These are phyloP conservation scores for Apogon hyalosoma DNA, from an alignment of 2,797 vertebrate genomes.

Conservation along the genomic window DNA sequence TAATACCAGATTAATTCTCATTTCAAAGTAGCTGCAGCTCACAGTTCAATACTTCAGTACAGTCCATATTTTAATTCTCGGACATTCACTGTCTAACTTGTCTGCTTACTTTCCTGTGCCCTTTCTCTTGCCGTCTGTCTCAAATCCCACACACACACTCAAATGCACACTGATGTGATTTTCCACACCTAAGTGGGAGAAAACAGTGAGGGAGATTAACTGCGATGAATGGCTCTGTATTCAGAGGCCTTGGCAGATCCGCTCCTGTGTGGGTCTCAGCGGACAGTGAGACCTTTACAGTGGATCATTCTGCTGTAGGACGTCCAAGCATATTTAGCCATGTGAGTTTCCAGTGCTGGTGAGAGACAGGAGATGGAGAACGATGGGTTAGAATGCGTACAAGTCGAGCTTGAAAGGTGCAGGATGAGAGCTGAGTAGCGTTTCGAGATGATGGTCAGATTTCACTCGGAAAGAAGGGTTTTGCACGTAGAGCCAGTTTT, in stretches of 20 bases:
- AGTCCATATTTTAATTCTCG: too few relatives aligned
- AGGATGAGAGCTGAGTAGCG: not conserved
- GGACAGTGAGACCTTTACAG: conserved; percentile 50
- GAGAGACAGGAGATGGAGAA: conserved; percentile 20
- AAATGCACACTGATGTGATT: conserved; percentile 34
- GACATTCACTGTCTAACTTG: conserved; percentile 2
- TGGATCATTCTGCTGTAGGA: conserved; percentile 37
- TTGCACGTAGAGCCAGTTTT: conserved; percentile 14
- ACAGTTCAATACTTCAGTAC: too few relatives aligned
- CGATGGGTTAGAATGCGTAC: conserved; percentile 2
- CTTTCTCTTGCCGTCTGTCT: conserved; percentile 11
- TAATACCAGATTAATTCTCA: too few relatives aligned
- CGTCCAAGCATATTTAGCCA: conserved; percentile 21
- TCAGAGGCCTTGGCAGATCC: conserved; percentile 37
- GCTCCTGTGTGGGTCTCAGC: conserved; percentile 45
- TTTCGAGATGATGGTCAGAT: not conserved
- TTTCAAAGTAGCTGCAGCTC: too few relatives aligned
- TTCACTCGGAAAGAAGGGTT: conserved; percentile 18
- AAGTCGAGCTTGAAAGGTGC: not conserved
- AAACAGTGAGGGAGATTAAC: conserved; percentile 44
- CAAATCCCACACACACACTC: conserved; percentile 1
- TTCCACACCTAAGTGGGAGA: conserved; percentile 63
- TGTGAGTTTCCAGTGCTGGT: conserved; percentile 16
- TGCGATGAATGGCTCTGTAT: conserved; percentile 59
- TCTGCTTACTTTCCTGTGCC: not conserved